Evolutionary conservation across 37 sponge, comb jelly and placozoan genomes (phyloP).

Genomic region (Crambe crambe): DNA sequence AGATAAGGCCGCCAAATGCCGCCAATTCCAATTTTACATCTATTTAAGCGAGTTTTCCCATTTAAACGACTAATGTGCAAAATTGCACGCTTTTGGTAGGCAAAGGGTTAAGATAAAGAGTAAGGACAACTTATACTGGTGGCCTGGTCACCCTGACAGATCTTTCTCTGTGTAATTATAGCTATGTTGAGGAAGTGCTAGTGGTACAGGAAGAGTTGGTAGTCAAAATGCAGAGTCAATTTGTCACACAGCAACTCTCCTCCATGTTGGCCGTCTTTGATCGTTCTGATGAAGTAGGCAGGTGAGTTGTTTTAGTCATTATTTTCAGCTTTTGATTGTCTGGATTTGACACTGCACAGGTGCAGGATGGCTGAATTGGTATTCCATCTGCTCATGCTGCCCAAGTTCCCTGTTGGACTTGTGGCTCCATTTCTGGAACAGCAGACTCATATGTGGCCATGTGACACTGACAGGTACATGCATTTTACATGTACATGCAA

Average conservation of each 20-base stretch:
- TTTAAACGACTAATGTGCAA: no score
- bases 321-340: background rate
- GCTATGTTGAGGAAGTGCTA: constrained; percentile 38
- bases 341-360: constrained; percentile 29
- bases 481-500: no score
- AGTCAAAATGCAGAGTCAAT: constrained; percentile 32
- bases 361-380: constrained; percentile 36
- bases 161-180: constrained; percentile 20
- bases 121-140: no score
- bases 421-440: constrained; percentile 26
- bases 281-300: constrained; percentile 81
- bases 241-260: constrained; percentile 67
- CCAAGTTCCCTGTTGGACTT: constrained; percentile 45
- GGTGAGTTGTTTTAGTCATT: constrained; percentile 40
- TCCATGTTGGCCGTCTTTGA: constrained; percentile 48
- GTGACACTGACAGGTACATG: constrained; percentile 29
- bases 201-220: constrained; percentile 24
- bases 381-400: constrained; percentile 20
- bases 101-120: no score
- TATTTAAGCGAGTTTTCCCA: no score
- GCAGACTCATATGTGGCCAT: constrained; percentile 69
- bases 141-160: no score
- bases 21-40: no score
- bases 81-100: no score
- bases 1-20: no score